Evolutionary conservation across 2,797 vertebrate genomes (phyloP), one percentile per base, ranked within the genome.

Genomic region (Sebastes cheni): DNA sequence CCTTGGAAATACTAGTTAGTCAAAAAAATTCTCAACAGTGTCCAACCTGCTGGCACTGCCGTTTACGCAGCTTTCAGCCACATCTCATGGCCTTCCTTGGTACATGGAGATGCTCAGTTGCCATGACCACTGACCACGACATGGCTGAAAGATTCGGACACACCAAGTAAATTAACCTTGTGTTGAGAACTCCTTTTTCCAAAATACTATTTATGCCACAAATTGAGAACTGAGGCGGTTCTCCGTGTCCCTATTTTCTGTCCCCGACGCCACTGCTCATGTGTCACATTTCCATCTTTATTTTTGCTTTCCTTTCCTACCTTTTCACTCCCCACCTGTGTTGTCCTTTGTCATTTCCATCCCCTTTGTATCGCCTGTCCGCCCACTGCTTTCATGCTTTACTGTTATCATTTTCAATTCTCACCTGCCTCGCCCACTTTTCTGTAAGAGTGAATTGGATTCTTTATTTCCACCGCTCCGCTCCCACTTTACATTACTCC

Each of bases 371-470:
- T 66, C 7, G 13, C 71, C 65, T 81, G 68, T 87, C 89, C 84
- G 70, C 84, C 86, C 79, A 88, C 89, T 18, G 18, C 81, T 87
- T 87, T 86, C 75, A 88, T 89, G 75, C 83, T 80, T 77, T 72
- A 71, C 75, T 72, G 59, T 77, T 82, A 83, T 83, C 84, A 70
- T 78, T 86, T 90, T 86, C 73, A 86, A 80, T 91, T 91, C 82
- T 88, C 87, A 86, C 88, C 87, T 86, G 88, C 86, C 88, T 86
- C 56, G 42, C 84, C 81, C 68, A 84, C 84, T 79, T 86, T 75
- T 89, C 67, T 67, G 58, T 36, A 39, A 58, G 23, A 58, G 29
- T 70, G 67, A 77, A 88, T 72, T 80, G 34, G n/a, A 61, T 72
- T 70, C 27, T 67, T 75, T 80, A 60, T 55, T 50, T 22, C 60